Conservation (phyloP, 2,113 vertebrate species). For the Tragelaphus buxtoni region DNA sequence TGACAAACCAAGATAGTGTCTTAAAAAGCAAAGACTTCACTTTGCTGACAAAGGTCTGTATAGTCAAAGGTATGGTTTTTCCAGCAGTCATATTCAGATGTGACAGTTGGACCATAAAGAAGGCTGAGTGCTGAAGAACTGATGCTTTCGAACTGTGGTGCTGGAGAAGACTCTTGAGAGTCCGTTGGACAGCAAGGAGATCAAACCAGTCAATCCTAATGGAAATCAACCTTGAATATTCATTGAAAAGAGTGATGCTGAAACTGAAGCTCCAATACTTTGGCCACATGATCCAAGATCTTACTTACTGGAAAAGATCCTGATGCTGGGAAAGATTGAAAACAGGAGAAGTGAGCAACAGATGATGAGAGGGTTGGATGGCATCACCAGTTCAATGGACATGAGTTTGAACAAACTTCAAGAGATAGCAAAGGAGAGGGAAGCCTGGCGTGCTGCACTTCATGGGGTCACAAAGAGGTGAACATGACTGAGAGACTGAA, state of each 20-base stretch:
- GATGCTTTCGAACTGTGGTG: background rate
- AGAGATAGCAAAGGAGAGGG: background rate
- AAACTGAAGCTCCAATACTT: background rate
- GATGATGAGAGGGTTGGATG: background rate
- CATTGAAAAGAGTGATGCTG: background rate
- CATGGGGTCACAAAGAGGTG: background rate
- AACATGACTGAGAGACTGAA: background rate
- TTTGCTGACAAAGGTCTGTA: background rate
- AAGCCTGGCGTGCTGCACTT: fast-evolving
- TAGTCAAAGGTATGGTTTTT: background rate
- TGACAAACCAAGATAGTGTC: background rate
- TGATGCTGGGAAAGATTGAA: background rate
- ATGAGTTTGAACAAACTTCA: background rate
- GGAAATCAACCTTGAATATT: background rate
- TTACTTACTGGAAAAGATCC: background rate
- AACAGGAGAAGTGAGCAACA: background rate
- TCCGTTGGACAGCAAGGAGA: background rate
- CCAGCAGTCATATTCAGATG: background rate
- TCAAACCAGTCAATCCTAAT: background rate
- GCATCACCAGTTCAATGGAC: background rate
- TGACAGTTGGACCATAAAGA: background rate
- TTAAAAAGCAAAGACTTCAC: background rate
- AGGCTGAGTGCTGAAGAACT: background rate
- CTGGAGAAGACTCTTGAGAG: background rate
- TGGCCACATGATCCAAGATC: background rate